Percentiles rank a stretch among this genome's conserved stretches.
Conservation (phyloP, 1,140 invertebrate genomes). For the Gryon sp. region DNA sequence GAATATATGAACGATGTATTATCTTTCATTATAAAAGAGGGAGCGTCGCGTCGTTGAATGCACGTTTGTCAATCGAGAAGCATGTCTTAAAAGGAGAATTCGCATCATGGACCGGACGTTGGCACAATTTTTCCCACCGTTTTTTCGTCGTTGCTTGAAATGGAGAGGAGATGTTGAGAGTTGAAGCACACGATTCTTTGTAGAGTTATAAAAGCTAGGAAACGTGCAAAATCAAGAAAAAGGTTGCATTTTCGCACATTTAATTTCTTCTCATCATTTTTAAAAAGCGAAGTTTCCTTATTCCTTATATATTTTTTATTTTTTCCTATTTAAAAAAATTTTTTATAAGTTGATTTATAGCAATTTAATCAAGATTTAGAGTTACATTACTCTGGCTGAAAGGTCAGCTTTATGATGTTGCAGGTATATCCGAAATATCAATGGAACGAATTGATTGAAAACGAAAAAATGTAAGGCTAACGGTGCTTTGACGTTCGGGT, state of each 20-base stretch:
- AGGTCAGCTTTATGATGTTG: background rate
- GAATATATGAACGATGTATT: slow-evolving; percentile 13
- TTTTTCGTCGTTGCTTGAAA: slow-evolving; percentile 41
- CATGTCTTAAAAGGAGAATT: slow-evolving; percentile 53
- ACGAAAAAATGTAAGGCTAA: slow-evolving; percentile 39
- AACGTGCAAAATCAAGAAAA: slow-evolving; percentile 11
- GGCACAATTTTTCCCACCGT: slow-evolving; percentile 49
- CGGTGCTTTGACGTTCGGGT: slow-evolving; percentile 22
- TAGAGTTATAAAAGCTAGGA: slow-evolving; percentile 17
- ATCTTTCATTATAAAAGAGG: too few species aligned
- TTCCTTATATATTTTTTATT: too few species aligned
- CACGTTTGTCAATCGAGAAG: slow-evolving; percentile 44
- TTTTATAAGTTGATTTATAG: too few species aligned
- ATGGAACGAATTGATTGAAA: background rate
- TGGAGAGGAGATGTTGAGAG: slow-evolving; percentile 25
- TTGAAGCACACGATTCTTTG: slow-evolving; percentile 16
- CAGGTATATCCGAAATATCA: slow-evolving; percentile 3
- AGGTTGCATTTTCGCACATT: slow-evolving; percentile 10
- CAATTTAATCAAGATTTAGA: too few species aligned
- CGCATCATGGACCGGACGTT: slow-evolving; percentile 46
- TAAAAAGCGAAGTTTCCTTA: too few species aligned
- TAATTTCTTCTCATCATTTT: background rate
- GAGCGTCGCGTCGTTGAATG: slow-evolving; percentile 35
- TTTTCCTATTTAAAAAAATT: background rate
- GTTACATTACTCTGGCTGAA: too few species aligned